Evolutionary conservation across 2,888 invertebrate species (phyloP), one percentile per base, ranked within the genome.

Genomic region (Caenorhabditis parvicauda): DNA sequence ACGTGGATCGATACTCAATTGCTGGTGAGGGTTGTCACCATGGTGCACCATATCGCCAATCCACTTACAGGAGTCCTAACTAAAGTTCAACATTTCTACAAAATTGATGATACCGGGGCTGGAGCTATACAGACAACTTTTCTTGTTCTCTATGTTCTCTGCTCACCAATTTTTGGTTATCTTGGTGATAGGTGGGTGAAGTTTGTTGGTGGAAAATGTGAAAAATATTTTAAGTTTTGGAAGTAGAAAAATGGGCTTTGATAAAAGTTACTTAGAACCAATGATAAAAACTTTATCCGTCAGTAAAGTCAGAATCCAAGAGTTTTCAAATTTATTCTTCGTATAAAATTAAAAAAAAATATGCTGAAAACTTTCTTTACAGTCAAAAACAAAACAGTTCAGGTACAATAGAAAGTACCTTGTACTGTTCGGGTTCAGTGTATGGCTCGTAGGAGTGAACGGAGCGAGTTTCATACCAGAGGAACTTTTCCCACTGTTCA

Each of bases 171-270:
- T 50, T 98, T 96, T 84, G 98, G 98, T 12, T 99, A 93, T 84
- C 85, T 98, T 59, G 99, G 98, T 0, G 98, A 99, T 85, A 87
- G 98, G n/a, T n/a, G n/a, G n/a, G n/a, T n/a, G n/a, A n/a, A n/a
- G n/a, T n/a, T n/a, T n/a, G n/a, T n/a, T n/a, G n/a, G n/a, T n/a
- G n/a, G n/a, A n/a, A n/a, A n/a, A n/a, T n/a, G n/a, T n/a, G n/a
- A n/a, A n/a, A n/a, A n/a, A n/a, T n/a, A n/a, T n/a, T n/a, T n/a
- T n/a, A n/a, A n/a, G n/a, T n/a, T n/a, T n/a, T n/a, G n/a, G n/a
- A n/a, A n/a, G n/a, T n/a, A n/a, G n/a, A n/a, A n/a, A n/a, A n/a
- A n/a, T n/a, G n/a, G n/a, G n/a, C n/a, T n/a, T n/a, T n/a, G n/a
- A n/a, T n/a, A n/a, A n/a, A n/a, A n/a, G n/a, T n/a, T n/a, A n/a